A percentile compares a stretch with the other conserved stretches of the same genome.
Conservation (phyloP, 2,113 vertebrate genomes). For the Beaufortia kweichowensis region DNA sequence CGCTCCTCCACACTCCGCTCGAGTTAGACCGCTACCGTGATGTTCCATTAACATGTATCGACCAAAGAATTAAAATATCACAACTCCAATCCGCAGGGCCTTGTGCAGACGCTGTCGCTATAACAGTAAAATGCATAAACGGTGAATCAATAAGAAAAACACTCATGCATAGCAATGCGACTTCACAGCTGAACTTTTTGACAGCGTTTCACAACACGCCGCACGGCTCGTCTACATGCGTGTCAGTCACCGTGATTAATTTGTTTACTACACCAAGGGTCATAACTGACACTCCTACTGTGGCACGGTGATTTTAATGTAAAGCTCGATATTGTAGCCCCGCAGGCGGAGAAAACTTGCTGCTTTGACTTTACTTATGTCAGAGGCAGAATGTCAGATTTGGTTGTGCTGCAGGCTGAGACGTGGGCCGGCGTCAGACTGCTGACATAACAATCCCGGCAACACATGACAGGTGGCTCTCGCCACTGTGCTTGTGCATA, state of each 20-base stretch:
- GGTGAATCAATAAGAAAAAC: conserved; percentile 45
- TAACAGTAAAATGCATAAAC: conserved; percentile 34
- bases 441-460: conserved; percentile 49
- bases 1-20: conserved; percentile 5
- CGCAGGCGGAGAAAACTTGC: conserved; percentile 33
- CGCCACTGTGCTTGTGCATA: conserved; percentile 24
- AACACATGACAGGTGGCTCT: conserved; percentile 46
- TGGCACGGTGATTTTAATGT: conserved; percentile 19
- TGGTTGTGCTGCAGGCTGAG: conserved; percentile 40
- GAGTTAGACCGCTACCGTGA: conserved; percentile 26
- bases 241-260: conserved; percentile 42
- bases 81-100: conserved; percentile 45
- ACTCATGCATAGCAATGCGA: conserved; percentile 27
- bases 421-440: conserved; percentile 25
- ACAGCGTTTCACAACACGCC: conserved; percentile 3
- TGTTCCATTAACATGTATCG: conserved; percentile 46
- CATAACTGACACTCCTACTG: conserved; percentile 17
- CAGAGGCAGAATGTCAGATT: conserved; percentile 41
- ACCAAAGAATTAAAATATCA: conserved; percentile 53
- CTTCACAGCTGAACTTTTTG: conserved; percentile 21
- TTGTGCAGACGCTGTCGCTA: not conserved
- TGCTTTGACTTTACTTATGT: conserved; percentile 42
- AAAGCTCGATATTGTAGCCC: conserved; percentile 27
- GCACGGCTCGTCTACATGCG: not conserved
- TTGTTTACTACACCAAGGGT: conserved; percentile 36